Conservation (phyloP, 2,797 vertebrate genomes). For the Microctenopoma steveboyesi region DNA sequence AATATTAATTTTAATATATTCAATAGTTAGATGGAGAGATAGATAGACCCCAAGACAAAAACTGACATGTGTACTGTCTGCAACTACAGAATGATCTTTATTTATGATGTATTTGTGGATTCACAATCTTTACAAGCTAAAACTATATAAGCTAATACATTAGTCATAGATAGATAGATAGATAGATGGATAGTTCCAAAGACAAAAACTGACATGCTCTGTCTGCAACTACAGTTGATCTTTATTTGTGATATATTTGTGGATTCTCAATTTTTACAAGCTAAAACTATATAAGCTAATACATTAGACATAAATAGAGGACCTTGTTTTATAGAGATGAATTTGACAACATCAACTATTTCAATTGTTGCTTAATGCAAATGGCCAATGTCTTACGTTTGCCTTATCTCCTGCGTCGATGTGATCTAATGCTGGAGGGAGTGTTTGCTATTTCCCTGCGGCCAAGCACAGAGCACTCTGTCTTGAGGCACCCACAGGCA, state of each 20-base stretch:
- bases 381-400: not conserved
- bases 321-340: constrained; percentile 26
- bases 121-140: constrained; percentile 18
- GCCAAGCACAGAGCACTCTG: constrained; percentile 46
- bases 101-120: constrained; percentile 18
- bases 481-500: constrained; percentile 79
- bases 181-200: not conserved
- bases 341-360: not conserved
- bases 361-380: not conserved
- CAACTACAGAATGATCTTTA: constrained; percentile 44
- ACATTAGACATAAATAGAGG: constrained; percentile 62
- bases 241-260: constrained; percentile 46
- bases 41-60: not conserved
- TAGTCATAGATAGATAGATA: no score
- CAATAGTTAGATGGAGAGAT: no score
- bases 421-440: not conserved
- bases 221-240: constrained; percentile 21
- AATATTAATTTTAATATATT: no score
- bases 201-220: constrained; percentile 1
- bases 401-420: constrained; percentile 31
- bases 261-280: constrained; percentile 8
- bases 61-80: constrained; percentile 7
- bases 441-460: rapidly evolving
- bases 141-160: constrained; percentile 14
- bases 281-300: constrained; percentile 17